Evolutionary conservation across 1,140 invertebrate genomes (phyloP), one percentile per base, ranked within the genome.

Genomic region (Drosophila funebris): DNA sequence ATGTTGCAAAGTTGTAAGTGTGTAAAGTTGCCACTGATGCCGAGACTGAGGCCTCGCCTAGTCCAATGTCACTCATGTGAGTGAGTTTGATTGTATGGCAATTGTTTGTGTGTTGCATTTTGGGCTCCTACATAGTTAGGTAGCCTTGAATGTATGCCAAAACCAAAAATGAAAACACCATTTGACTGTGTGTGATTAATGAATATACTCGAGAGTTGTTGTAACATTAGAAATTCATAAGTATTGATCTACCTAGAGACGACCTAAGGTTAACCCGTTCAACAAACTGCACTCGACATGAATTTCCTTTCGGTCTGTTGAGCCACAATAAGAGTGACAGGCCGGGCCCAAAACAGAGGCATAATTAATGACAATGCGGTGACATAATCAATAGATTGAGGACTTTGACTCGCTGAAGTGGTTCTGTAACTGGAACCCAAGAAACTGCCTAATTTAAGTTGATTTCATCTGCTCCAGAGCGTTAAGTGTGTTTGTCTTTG

Each of bases 101-200:
- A 78, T 82, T 87, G 74, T 85, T 82, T 73, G 73, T n/a, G n/a
- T n/a, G n/a, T n/a, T n/a, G n/a, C n/a, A n/a, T 41, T 69, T 73
- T 60, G 68, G 33, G 43, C 68, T 50, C 14, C 60, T 56, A n/a
- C n/a, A n/a, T n/a, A 22, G 39, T 64, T 46, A 67, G 63, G 66
- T 73, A 76, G 69, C 82, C 83, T 87, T 87, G 83, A 88, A 82
- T 75, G 75, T 88, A 88, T 78, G 82, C 82, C 83, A 88, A 87
- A 85, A 77, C 83, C 66, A 39, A 76, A 87, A 85, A 77, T 83
- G 62, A 39, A 76, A 84, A 74, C 62, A 72, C 62, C 63, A 60
- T 73, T 73, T 61, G 64, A 68, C 50, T 58, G 16, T 22, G 16
- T 22, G 60, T 88, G 83, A 88, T 89, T 88, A 88, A 88, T 88